Base-by-base conservation (phyloP, 2,888 invertebrate species). In the Athalia cordata region DNA sequence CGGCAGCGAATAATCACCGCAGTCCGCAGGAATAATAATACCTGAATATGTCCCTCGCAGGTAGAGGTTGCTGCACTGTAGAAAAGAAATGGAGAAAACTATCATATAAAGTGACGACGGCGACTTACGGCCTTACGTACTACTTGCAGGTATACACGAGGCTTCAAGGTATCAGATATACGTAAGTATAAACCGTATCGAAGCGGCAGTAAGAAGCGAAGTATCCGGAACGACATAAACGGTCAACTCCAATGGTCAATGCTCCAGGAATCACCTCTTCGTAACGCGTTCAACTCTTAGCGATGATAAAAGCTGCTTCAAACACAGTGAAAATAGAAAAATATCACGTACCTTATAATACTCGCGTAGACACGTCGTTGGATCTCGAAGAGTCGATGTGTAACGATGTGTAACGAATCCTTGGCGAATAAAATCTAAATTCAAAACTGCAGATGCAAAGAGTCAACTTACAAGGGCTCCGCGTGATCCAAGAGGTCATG, bases 401-500 rank as follows among this genome's bases (percentile, higher is more conserved):
- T 29, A 29, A 29, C 29, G n/a, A n/a, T n/a, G n/a, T n/a, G n/a
- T n/a, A n/a, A n/a, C 55, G 55, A 29, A 29, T 29, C 29, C 2
- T 29, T 29, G 29, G 2, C 29, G 29, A 29, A 29, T 29, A 29
- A 29, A 29, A 29, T 29, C 29, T 29, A 2, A 1, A 29, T 2
- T 29, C 29, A 29, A 29, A n/a, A 55, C 8, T 8, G n/a, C 55
- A n/a, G 8, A 55, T 55, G 67, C 64, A 72, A 66, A 65, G 29
- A 2, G 29, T 29, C 29, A 15, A 84, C 90, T 90, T 83, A 91
- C 91, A 90, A 91, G 65, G 91, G 90, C 81, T 91, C 91, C n/a
- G 89, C 88, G 78, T 91, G 89, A 78, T 91, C 89, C 62, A 90
- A 81, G 77, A 90, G 83, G 79, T 90, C 88, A 80, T 85, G 87